These are phyloP conservation scores for Zelleria hepariella DNA, from an alignment of 2,888 invertebrate genomes.

Conservation along the genomic window DNA sequence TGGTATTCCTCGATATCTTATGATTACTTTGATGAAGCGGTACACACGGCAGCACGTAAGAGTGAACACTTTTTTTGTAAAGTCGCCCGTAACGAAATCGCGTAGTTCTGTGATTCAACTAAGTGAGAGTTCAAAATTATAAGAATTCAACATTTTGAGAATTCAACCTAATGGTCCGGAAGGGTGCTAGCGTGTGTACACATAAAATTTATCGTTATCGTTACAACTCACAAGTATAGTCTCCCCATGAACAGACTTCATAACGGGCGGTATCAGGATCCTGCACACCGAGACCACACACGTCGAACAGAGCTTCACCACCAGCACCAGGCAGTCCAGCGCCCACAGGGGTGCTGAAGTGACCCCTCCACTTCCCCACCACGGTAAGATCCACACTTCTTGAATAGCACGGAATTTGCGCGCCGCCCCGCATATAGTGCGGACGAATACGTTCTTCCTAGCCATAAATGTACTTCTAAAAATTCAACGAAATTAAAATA, in stretches of 20 bases:
- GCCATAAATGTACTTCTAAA: constrained; percentile 37
- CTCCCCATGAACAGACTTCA: constrained; percentile 59
- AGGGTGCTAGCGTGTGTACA: neutral
- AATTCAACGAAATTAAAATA: neutral
- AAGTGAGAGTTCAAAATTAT: too few species aligned
- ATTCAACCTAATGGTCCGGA: too few species aligned
- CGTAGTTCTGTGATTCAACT: too few species aligned
- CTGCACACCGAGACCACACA: constrained; percentile 38
- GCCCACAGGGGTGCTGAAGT: constrained; percentile 48
- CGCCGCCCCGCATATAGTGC: constrained; percentile 41
- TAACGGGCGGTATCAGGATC: constrained; percentile 43
- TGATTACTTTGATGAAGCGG: too few species aligned
- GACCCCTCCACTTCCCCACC: constrained; percentile 55
- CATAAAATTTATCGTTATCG: neutral
- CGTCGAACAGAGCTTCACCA: constrained; percentile 49
- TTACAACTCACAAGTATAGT: constrained; percentile 43
- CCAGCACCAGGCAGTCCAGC: constrained; percentile 45
- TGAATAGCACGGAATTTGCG: constrained; percentile 51
- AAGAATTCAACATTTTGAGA: too few species aligned
- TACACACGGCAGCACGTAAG: too few species aligned
- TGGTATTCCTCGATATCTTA: too few species aligned
- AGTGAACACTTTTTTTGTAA: too few species aligned
- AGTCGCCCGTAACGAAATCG: too few species aligned
- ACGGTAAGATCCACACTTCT: constrained; percentile 58
- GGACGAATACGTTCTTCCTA: constrained; percentile 47